These are phyloP conservation scores for Schizotus pectinicornis DNA, from an alignment of 2,888 invertebrate species.

Conservation along the genomic window DNA sequence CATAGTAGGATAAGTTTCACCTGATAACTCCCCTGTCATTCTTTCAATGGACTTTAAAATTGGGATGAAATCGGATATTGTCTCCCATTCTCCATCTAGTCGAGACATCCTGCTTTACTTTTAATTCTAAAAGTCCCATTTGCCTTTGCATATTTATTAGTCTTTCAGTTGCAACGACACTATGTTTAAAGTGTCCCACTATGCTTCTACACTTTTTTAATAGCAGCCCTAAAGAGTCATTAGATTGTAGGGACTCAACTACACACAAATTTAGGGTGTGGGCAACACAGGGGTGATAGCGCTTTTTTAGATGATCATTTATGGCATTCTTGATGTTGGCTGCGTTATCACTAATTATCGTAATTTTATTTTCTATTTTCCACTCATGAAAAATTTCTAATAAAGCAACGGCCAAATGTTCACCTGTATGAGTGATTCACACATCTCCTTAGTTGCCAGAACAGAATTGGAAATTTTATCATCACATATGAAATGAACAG, in stretches of 20 bases:
- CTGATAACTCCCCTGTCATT: no score
- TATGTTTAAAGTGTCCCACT: constrained; percentile 41
- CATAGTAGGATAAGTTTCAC: no score
- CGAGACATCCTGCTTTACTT: constrained; percentile 41
- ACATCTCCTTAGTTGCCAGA: constrained; percentile 34
- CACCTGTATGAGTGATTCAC: constrained; percentile 27
- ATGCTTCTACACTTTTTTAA: constrained; percentile 33
- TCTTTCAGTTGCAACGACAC: constrained; percentile 35
- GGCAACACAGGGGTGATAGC: constrained; percentile 41
- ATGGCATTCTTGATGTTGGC: constrained; percentile 42
- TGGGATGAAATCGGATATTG: constrained; percentile 31
- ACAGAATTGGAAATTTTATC: constrained; percentile 25
- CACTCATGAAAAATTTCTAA: constrained; percentile 35
- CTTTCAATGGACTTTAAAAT: constrained; percentile 24
- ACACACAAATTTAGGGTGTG: constrained; percentile 37
- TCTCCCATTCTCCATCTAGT: constrained; percentile 42
- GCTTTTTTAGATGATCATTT: constrained; percentile 35
- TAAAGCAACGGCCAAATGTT: constrained; percentile 29
- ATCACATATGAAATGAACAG: constrained; percentile 38
- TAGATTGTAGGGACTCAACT: constrained; percentile 12
- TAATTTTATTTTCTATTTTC: constrained; percentile 38
- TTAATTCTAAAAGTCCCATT: constrained; percentile 33
- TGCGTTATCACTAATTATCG: constrained; percentile 40
- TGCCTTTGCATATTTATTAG: constrained; percentile 35
- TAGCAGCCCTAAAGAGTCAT: constrained; percentile 13